Conservation (phyloP, 2,888 invertebrate species). For the Ennomos erosarius region DNA sequence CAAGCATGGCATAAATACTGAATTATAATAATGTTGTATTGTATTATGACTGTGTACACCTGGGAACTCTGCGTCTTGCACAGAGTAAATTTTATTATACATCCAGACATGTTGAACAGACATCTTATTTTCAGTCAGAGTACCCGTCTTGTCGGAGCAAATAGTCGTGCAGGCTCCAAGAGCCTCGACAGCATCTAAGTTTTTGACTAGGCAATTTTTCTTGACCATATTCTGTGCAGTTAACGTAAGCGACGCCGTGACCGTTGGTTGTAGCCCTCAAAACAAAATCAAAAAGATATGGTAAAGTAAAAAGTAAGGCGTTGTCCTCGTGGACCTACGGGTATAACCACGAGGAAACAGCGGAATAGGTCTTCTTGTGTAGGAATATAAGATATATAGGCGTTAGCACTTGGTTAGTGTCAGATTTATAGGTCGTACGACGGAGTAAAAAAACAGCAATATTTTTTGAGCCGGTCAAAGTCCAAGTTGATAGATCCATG, state of each 20-base stretch:
- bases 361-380: no score
- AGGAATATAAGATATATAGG: no score
- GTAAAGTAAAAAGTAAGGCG: neutral
- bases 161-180: constrained; percentile 99
- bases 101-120: constrained; percentile 99
- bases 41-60: constrained; percentile 43
- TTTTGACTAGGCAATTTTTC: constrained; percentile 99
- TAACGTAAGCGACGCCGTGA: constrained; percentile 98
- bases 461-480: no score
- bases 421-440: no score
- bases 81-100: constrained; percentile 94
- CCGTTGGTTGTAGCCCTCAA: constrained; percentile 95
- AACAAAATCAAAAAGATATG: constrained; percentile 2
- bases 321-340: no score
- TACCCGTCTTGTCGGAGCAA: constrained; percentile 99
- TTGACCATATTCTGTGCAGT: constrained; percentile 99
- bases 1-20: no score
- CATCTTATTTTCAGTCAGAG: constrained; percentile 99
- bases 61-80: constrained; percentile 87
- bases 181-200: constrained; percentile 99
- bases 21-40: neutral
- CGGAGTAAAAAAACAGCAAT: no score
- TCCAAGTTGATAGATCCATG: no score
- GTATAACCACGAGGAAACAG: no score
- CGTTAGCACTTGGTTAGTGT: no score